phyloP scores from a whole-genome alignment of 2,797 vertebrate genomes.

The Tarsius wallacei region DNA sequence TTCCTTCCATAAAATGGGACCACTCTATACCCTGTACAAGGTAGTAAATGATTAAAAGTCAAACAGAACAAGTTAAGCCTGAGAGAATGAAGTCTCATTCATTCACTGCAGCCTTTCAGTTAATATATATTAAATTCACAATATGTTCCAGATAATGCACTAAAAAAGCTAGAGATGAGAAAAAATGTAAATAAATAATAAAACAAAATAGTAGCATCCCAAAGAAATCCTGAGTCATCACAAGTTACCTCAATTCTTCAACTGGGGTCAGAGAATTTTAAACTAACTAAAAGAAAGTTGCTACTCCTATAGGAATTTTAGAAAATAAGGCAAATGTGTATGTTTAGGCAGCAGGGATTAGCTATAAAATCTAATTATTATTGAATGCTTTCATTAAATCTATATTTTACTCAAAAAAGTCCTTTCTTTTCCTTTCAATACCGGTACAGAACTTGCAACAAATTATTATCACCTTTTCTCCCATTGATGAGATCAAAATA shows the following conservation, averaged over 20 bases:
- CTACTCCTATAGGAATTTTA: background rate
- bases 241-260: slow-evolving; percentile 51
- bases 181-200: slow-evolving; percentile 53
- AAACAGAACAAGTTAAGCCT: slow-evolving; percentile 40
- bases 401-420: slow-evolving; percentile 29
- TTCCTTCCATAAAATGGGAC: slow-evolving; percentile 30
- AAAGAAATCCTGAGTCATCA: slow-evolving; percentile 51
- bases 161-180: slow-evolving; percentile 16
- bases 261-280: slow-evolving; percentile 37
- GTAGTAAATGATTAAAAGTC: slow-evolving; percentile 18
- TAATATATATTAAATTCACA: slow-evolving; percentile 32
- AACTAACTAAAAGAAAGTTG: background rate
- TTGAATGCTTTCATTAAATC: slow-evolving; percentile 47
- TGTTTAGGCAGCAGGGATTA: slow-evolving; percentile 18
- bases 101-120: slow-evolving; percentile 19
- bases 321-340: slow-evolving; percentile 45
- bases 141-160: slow-evolving; percentile 5
- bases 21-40: background rate
- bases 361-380: slow-evolving; percentile 49
- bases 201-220: slow-evolving; percentile 18
- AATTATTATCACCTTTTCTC: background rate
- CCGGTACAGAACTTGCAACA: background rate
- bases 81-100: background rate
- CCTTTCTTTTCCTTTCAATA: slow-evolving; percentile 39
- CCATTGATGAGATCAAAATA: slow-evolving; percentile 38